These are phyloP conservation scores for Hemiprocne comata DNA, from an alignment of 2,113 vertebrate genomes.

Conservation along the genomic window DNA sequence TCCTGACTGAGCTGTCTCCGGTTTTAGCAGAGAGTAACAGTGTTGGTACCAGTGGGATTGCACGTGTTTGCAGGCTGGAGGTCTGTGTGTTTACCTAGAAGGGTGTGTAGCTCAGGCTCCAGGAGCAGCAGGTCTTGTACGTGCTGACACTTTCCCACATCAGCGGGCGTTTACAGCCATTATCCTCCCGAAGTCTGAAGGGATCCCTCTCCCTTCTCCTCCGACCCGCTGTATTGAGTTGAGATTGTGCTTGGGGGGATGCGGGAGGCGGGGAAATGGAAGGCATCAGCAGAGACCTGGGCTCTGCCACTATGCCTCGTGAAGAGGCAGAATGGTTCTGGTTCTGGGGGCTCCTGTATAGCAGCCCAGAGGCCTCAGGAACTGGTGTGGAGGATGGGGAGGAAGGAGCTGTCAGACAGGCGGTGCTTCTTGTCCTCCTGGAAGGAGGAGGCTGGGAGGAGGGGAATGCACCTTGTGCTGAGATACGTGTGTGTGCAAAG, in stretches of 20 bases:
- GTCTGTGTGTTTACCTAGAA: not conserved
- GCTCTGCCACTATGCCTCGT: rapidly evolving
- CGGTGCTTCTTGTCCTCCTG: not conserved
- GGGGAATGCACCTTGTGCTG: not conserved
- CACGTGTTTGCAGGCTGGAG: not conserved
- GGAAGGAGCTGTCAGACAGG: not conserved
- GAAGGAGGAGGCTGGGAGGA: slow-evolving; percentile 14
- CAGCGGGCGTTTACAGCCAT: rapidly evolving
- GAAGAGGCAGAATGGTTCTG: rapidly evolving
- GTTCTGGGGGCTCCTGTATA: not conserved
- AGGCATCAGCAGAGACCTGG: rapidly evolving
- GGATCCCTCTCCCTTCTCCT: not conserved
- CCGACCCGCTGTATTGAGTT: not conserved
- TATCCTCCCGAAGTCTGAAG: not conserved
- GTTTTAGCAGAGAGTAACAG: not conserved
- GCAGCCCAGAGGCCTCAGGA: not conserved
- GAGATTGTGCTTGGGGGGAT: not conserved
- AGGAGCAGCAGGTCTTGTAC: not conserved
- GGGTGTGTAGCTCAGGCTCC: not conserved
- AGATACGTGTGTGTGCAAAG: not conserved
- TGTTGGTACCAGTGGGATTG: not conserved
- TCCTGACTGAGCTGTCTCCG: not conserved
- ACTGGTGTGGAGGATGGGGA: not conserved
- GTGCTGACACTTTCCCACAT: not conserved
- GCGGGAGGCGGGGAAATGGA: not conserved